phyloP scores from a whole-genome alignment of 2,113 vertebrate species.

The Telmatochromis sp. region DNA sequence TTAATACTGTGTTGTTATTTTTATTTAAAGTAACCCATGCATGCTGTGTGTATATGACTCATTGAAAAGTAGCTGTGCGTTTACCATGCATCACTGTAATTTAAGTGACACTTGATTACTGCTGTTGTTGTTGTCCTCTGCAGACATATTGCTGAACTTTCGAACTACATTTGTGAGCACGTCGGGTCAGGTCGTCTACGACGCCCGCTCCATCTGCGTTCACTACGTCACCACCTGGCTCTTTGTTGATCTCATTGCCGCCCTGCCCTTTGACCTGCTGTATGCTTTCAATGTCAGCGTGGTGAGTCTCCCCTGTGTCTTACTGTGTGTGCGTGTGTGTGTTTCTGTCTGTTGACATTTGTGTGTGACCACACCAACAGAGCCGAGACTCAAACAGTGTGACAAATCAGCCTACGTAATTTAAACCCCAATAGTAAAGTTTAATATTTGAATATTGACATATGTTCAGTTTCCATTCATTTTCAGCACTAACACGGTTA shows the following conservation, averaged over 20 bases:
- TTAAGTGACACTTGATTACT: not conserved
- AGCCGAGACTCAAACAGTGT: not conserved
- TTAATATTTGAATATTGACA: not conserved
- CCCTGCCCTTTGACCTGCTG: constrained; percentile 79
- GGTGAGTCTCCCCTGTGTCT: constrained; percentile 54
- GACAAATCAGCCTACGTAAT: not conserved
- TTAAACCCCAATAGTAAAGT: not conserved
- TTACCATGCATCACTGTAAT: not conserved
- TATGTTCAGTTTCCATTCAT: not conserved
- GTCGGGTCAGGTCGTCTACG: constrained; percentile 79
- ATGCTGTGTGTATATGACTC: not conserved
- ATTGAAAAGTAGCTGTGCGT: not conserved
- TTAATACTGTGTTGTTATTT: not conserved
- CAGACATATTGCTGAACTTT: constrained; percentile 79
- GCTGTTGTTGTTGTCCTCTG: not conserved
- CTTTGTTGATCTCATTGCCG: constrained; percentile 79
- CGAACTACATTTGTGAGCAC: constrained; percentile 80
- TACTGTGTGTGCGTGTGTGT: not conserved
- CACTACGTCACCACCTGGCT: constrained; percentile 83
- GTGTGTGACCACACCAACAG: not conserved
- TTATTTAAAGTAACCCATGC: not conserved
- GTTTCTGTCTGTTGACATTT: not conserved
- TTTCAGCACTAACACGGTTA: not conserved
- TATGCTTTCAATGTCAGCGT: constrained; percentile 80
- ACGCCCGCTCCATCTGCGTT: constrained; percentile 78